These are phyloP conservation scores for Phrynocephalus versicolor DNA, from an alignment of 2,113 vertebrate species.

Conservation along the genomic window DNA sequence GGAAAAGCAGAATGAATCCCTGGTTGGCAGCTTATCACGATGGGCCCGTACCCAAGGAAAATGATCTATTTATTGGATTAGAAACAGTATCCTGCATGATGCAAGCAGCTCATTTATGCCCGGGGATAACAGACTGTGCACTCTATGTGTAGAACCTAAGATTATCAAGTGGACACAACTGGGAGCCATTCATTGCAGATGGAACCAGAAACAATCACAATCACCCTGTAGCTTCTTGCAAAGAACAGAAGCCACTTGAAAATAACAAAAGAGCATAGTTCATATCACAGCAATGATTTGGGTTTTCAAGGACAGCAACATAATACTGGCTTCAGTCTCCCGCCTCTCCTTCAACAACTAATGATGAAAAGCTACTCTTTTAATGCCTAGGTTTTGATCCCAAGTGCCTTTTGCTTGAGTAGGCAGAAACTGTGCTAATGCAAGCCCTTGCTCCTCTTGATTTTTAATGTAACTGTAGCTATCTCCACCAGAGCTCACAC, in stretches of 20 bases:
- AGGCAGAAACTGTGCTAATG: not conserved
- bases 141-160: not conserved
- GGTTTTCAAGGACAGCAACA: not conserved
- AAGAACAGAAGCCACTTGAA: not conserved
- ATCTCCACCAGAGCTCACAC: not conserved
- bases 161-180: not conserved
- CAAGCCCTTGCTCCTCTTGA: not conserved
- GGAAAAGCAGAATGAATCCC: not conserved
- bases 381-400: not conserved
- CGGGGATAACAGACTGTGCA: not conserved
- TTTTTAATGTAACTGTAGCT: not conserved
- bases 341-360: not conserved
- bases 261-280: not conserved
- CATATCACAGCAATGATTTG: not conserved
- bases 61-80: conserved; percentile 12
- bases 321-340: not conserved
- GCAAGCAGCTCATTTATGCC: not conserved
- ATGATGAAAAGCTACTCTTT: not conserved
- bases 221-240: not conserved
- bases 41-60: conserved; percentile 27
- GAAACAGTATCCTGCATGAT: conserved; percentile 23
- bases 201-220: not conserved
- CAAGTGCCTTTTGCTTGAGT: not conserved
- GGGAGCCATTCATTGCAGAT: not conserved
- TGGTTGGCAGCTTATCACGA: conserved; percentile 19